Percentiles rank a stretch among this genome's conserved stretches.
Conservation (phyloP, 2,113 vertebrate species). For the Zeus faber region DNA sequence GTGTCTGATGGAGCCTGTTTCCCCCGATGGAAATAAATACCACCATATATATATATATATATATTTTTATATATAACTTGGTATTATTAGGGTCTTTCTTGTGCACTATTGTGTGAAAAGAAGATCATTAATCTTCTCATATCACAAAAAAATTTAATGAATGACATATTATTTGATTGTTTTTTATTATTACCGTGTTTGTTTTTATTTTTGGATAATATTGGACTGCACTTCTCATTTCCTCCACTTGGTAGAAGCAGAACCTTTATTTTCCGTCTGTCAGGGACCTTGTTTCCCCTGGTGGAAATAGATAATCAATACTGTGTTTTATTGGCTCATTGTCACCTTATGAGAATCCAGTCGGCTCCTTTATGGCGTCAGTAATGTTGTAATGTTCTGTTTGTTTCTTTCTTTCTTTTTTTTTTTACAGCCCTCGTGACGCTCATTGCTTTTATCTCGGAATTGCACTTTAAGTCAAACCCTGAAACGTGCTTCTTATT, state of each 20-base stretch:
- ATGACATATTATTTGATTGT: too few relatives aligned
- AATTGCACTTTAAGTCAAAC: constrained; percentile 19
- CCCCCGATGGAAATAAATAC: too few relatives aligned
- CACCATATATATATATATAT: too few relatives aligned
- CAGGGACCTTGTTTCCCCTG: background rate
- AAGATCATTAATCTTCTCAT: too few relatives aligned
- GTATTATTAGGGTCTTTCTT: too few relatives aligned
- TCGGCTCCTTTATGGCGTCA: background rate
- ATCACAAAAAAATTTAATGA: background rate
- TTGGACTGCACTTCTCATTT: background rate
- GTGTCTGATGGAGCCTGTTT: too few relatives aligned
- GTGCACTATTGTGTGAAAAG: too few relatives aligned
- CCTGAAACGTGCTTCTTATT: constrained; percentile 53
- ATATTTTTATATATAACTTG: background rate
- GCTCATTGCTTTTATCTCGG: constrained; percentile 41
- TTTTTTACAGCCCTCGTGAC: constrained; percentile 39
- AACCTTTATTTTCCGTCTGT: constrained; percentile 1
- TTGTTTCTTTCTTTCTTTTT: too few relatives aligned
- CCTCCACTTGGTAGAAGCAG: constrained; percentile 47
- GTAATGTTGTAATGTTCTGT: constrained; percentile 32
- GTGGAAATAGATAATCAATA: constrained; percentile 2
- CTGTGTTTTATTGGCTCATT: constrained; percentile 9
- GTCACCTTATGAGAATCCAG: constrained; percentile 37
- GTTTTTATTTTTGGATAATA: background rate
- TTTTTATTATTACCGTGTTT: background rate